Base-by-base conservation (phyloP, 2,113 vertebrate genomes). In the Sardina pilchardus region DNA sequence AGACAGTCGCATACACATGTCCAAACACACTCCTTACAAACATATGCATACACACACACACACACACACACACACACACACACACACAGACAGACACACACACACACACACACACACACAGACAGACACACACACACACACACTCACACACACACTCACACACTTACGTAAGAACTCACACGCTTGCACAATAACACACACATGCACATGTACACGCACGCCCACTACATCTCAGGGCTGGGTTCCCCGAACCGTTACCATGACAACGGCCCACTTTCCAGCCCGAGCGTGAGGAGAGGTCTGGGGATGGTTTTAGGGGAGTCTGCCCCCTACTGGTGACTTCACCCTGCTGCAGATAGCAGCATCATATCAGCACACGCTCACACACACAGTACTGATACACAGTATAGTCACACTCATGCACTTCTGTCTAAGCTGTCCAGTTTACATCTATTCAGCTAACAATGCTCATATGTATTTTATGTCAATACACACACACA, bases 241-340 rank as follows among this genome's bases (percentile, higher is more conserved):
- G 94, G 93, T 94, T 95, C 93, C 93, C 86, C 88, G 83, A 94
- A 93, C 90, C 90, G 94, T 96, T 95, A 94, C 95, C 92, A 95
- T 96, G 95, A 93, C 95, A 93, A 95, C 94, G 94, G 94, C 95
- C 95, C 94, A 95, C 93, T 95, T 95, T 95, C 91, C 85, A 84
- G 91, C 90, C 90, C 90, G 90, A 90, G 92, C 90, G 91, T 92
- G 93, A 90, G 90, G 90, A 94, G 91, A 91, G 88, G 85, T 86
- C n/a, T 26, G 24, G n/a, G 84, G 43, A 90, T 92, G 88, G 89
- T 75, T 92, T 53, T 6, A 89, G 92, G 91, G 91, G 90, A 93
- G 91, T 82, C 92, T 94, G 90, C 95, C 94, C 86, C 90, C 94
- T 93, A 92, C 94, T 95, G 94, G 89, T 90, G 84, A 89, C 89